These are phyloP conservation scores for Lutraria lutraria DNA, from an alignment of 2,888 invertebrate genomes.

Conservation along the genomic window DNA sequence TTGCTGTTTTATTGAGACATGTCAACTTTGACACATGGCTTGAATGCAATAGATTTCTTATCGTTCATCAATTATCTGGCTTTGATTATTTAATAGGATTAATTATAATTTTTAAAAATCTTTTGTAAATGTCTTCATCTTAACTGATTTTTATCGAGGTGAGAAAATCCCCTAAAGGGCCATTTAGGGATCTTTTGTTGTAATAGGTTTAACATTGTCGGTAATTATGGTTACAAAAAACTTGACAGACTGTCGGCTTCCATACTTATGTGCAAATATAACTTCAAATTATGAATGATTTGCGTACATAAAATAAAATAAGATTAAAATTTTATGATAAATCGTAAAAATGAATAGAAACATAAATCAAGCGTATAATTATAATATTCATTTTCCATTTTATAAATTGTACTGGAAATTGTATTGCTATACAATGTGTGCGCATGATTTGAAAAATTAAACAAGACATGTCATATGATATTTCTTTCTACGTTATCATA, in stretches of 20 bases:
- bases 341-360: too few relatives aligned
- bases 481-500: too few relatives aligned
- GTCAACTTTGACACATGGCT: slow-evolving; percentile 33
- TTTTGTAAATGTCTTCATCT: neutral
- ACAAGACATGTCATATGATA: too few relatives aligned
- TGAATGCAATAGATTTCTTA: neutral
- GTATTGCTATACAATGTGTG: too few relatives aligned
- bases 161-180: slow-evolving; percentile 1
- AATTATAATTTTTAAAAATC: neutral
- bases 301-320: too few relatives aligned
- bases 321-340: too few relatives aligned
- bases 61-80: neutral
- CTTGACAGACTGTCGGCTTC: neutral
- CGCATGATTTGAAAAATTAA: too few relatives aligned
- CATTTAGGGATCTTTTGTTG: neutral
- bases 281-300: too few relatives aligned
- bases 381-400: too few relatives aligned
- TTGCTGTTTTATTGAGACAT: slow-evolving; percentile 22
- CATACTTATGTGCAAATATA: neutral
- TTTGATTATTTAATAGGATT: slow-evolving; percentile 20
- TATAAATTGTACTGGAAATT: too few relatives aligned
- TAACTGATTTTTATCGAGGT: neutral
- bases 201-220: neutral
- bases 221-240: neutral
- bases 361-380: too few relatives aligned